These are phyloP conservation scores for Festucalex cinctus DNA, from an alignment of 2,113 vertebrate species.

Conservation along the genomic window DNA sequence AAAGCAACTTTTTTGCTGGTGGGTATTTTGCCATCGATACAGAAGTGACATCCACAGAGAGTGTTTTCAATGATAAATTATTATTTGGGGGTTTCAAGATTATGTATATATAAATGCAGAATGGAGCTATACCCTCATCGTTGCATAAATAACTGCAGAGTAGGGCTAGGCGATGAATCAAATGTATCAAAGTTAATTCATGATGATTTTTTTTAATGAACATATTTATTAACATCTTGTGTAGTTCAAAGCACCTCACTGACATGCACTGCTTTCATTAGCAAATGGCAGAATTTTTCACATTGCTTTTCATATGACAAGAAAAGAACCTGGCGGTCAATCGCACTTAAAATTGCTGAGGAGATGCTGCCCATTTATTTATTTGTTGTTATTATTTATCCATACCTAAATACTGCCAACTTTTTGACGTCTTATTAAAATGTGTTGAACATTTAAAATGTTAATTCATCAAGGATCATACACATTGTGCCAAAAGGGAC, in stretches of 20 bases:
- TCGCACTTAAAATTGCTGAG: background rate
- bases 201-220: background rate
- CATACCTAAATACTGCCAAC: background rate
- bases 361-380: background rate
- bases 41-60: background rate
- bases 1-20: background rate
- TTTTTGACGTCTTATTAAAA: too few relatives aligned
- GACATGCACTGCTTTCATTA: background rate
- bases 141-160: background rate
- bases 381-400: background rate
- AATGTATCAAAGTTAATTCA: too few relatives aligned
- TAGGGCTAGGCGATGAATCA: background rate
- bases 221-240: background rate
- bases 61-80: background rate
- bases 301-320: too few relatives aligned
- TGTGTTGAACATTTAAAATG: too few relatives aligned
- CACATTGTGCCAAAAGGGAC: too few relatives aligned
- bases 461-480: too few relatives aligned
- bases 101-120: background rate
- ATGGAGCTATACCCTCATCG: background rate
- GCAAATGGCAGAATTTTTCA: too few relatives aligned
- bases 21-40: background rate
- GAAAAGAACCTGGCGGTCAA: background rate
- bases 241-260: background rate
- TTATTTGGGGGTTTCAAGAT: background rate